Base-by-base conservation (phyloP, 2,113 vertebrate species). In the Scartelaos histophorus region DNA sequence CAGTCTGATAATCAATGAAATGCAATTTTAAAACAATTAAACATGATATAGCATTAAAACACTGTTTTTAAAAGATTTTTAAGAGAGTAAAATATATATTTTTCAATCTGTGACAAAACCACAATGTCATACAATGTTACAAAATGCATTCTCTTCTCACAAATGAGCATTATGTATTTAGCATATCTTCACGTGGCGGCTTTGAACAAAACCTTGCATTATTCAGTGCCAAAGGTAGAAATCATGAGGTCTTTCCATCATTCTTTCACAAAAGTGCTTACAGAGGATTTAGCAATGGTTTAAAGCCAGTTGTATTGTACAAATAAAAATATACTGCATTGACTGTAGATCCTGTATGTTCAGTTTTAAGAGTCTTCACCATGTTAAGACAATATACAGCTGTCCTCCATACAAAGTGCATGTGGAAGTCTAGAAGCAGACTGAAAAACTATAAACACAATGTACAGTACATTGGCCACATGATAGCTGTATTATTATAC, bases 391-490 rank as follows among this genome's bases (percentile, higher is more conserved):
- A 85, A 81, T 83, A 82, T 67, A 86, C 79, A 80, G 66, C 83
- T 80, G 83, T 84, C 54, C 73, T 83, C 79, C 74, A 90, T 91
- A 91, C 74, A 90, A 92, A 91, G 91, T 90, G 89, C 88, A 88
- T 89, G 80, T 86, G 82, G 72, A 78, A 80, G 84, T 89, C 87
- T 84, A 24, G 4, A 82, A 85, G 75, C 75, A 78, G 85, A 90
- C 87, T 78, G 61, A 69, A 79, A 78, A 89, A 89, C 87, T 57
- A 85, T 58, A 85, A 86, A 87, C 68, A 87, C 85, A 82, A 87
- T 83, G 72, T 89, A 91, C 89, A 90, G 82, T 87, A 91, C 85
- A 77, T 87, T 91, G 78, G 88, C 84, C 89, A 92, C 86, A 72
- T 76, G 76, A 81, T 85, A 87, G 79, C 75, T 69, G 75, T 88